Evolutionary conservation across 2,113 vertebrate genomes (phyloP).

Genomic region (Sinosuthora webbiana): DNA sequence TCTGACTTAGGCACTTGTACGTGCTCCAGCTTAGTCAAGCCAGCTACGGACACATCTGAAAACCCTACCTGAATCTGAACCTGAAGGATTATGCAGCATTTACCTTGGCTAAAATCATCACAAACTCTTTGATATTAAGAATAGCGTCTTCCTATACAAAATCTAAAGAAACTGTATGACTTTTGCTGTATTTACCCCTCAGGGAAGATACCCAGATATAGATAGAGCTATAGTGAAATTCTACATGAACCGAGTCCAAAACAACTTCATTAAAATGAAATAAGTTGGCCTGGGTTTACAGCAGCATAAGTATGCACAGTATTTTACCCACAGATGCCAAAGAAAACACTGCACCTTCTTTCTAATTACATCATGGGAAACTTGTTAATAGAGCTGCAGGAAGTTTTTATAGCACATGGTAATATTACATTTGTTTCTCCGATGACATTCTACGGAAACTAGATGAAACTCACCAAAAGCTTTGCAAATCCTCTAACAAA

Average conservation of each 20-base stretch:
- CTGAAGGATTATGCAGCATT: not conserved
- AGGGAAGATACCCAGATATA: conserved; percentile 4
- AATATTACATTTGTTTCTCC: not conserved
- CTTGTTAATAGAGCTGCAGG: not conserved
- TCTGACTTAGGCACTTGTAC: not conserved
- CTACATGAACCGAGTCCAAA: conserved; percentile 25
- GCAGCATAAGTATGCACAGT: not conserved
- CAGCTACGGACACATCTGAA: not conserved
- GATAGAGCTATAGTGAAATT: conserved; percentile 25
- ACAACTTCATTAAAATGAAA: conserved; percentile 41
- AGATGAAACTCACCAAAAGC: not conserved
- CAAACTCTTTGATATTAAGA: not conserved
- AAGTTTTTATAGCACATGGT: not conserved
- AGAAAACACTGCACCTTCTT: conserved; percentile 48
- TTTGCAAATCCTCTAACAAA: not conserved
- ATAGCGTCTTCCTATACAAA: not conserved
- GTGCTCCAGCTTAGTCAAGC: not conserved
- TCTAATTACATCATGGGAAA: conserved; percentile 53
- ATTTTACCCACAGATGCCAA: conserved; percentile 4
- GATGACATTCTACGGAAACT: not conserved
- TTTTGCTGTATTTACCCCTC: not conserved
- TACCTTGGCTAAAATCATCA: not conserved
- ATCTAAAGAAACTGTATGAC: not conserved
- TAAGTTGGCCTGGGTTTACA: conserved; percentile 29
- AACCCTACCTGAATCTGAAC: not conserved